These are phyloP conservation scores for Oceanodroma leucorhoa DNA, from an alignment of 2,797 vertebrate genomes.

Conservation along the genomic window DNA sequence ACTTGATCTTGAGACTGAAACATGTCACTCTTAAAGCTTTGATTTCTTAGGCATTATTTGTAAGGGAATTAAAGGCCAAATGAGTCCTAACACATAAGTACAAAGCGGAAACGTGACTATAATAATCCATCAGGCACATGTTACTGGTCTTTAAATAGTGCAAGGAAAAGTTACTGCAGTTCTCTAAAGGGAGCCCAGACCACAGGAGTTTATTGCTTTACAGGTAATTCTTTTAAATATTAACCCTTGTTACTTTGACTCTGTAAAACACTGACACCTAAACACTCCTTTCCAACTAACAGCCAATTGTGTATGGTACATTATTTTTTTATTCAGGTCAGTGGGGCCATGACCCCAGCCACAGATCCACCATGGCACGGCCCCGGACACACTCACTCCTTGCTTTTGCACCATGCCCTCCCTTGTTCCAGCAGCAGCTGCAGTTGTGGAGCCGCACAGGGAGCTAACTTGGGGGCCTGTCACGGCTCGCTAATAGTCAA, in stretches of 20 bases:
- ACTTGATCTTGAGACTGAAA: not conserved
- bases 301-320: not conserved
- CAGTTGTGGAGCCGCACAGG: not conserved
- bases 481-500: fast-evolving
- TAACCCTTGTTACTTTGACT: not conserved
- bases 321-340: not conserved
- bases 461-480: not conserved
- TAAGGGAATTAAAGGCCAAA: not conserved
- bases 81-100: not conserved
- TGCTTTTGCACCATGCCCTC: not conserved
- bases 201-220: not conserved
- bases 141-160: not conserved
- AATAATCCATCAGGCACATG: not conserved
- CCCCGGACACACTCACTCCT: not conserved
- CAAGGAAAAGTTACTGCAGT: not conserved
- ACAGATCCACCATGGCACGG: not conserved
- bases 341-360: not conserved
- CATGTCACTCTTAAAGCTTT: not conserved
- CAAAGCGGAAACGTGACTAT: not conserved
- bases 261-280: not conserved
- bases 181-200: not conserved
- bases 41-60: not conserved
- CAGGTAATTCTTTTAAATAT: conserved; percentile 17
- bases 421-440: not conserved
- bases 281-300: not conserved